A percentile compares a stretch with the other conserved stretches of the same genome.
These are phyloP conservation scores for Esox niger DNA, from an alignment of 2,113 vertebrate genomes.

Conservation along the genomic window DNA sequence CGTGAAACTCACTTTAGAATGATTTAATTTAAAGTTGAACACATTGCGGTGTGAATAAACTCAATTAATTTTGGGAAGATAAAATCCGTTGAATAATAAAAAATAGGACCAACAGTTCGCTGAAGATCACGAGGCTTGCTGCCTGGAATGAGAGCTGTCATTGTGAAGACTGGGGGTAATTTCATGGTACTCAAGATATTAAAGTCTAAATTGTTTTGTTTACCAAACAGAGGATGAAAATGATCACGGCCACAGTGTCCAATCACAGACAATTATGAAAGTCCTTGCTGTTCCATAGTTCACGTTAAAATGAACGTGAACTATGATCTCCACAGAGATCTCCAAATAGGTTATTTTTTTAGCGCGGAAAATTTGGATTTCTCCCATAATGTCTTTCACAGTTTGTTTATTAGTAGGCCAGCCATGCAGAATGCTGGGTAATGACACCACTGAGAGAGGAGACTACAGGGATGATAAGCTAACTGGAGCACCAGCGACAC, in stretches of 20 bases:
- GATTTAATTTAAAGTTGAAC: no score
- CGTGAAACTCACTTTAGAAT: no score
- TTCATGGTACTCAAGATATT: conserved; percentile 41
- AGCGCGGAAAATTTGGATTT: background rate
- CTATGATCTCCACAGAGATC: background rate
- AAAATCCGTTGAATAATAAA: no score
- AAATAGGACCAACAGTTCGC: background rate
- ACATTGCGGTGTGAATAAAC: background rate
- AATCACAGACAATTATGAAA: conserved; percentile 39
- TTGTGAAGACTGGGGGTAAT: conserved; percentile 15
- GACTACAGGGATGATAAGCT: conserved; percentile 52
- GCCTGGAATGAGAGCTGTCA: background rate
- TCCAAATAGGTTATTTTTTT: background rate
- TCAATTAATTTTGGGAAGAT: background rate
- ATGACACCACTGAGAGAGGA: conserved; percentile 50
- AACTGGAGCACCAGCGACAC: conserved; percentile 44
- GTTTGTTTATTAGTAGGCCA: conserved; percentile 47
- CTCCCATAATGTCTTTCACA: conserved; percentile 45
- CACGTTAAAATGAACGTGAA: background rate
- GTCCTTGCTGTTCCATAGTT: background rate
- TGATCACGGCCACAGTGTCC: conserved; percentile 19
- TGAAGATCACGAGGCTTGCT: background rate
- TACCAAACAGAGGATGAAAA: conserved; percentile 34
- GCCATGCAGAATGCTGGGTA: conserved; percentile 52
- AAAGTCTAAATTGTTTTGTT: conserved; percentile 36